Evolutionary conservation across 2,113 vertebrate species (phyloP), one percentile per base, ranked within the genome.

Genomic region (Cololabis saira): DNA sequence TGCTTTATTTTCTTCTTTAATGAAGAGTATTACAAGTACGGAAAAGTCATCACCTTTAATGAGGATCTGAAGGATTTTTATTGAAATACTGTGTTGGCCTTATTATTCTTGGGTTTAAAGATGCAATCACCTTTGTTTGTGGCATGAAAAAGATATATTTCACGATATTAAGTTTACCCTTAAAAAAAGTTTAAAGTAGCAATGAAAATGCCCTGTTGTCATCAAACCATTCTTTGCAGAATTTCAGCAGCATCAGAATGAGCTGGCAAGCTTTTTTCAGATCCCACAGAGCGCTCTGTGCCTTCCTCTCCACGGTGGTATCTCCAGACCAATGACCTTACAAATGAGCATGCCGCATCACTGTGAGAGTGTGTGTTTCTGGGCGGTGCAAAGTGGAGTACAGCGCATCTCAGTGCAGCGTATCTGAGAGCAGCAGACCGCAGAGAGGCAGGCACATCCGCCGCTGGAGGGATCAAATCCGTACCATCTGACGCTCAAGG

Each of bases 401-500:
- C 78, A 87, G 78, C 81, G 76, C 82, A 90, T 82, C 80, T 85
- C 80, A 76, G 89, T 72, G 76, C 71, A 86, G 83, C 82, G 80
- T 90, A 91, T 90, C 83, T 74, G 82, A 85, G 85, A 85, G 76
- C 83, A 89, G 90, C 82, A 74, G 78, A 80, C 83, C 77, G 74
- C 68, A 83, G 83, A 84, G 83, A 90, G 81, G 71, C 80, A 88
- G 85, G 83, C 89, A 83, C 90, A 91, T 90, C 84, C 89, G 61
- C 85, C 76, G 66, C 88, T 87, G 91, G 69, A 92, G 89, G 89
- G 92, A 94, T 93, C 91, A 93, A 92, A 94, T 92, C 91, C 92
- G 92, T 87, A 90, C 92, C 92, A 93, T 93, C 92, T 93, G 93
- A 94, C 91, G 81, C 91, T 88, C 76, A 90, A 88, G 92, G 93